phyloP scores from a whole-genome alignment of 2,113 vertebrate species.

The Dipodomys merriami region DNA sequence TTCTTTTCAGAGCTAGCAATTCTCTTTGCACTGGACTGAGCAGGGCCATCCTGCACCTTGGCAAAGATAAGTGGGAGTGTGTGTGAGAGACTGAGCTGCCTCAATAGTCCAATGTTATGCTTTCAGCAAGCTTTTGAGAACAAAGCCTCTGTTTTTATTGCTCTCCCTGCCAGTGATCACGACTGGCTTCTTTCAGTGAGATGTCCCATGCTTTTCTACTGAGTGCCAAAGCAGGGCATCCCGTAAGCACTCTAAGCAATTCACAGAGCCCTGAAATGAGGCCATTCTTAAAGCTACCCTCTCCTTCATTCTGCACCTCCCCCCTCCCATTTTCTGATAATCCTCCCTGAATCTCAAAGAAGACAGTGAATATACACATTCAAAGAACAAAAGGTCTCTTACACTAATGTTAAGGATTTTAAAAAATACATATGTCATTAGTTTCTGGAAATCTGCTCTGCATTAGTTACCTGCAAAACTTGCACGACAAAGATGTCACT shows the following conservation, averaged over 20 bases:
- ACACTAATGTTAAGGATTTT: neutral
- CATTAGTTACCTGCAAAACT: neutral
- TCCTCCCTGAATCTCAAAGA: constrained; percentile 37
- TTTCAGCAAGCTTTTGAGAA: constrained; percentile 71
- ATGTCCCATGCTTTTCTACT: constrained; percentile 11
- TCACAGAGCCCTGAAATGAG: constrained; percentile 51
- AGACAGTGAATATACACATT: constrained; percentile 37
- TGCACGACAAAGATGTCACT: neutral
- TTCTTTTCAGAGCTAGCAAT: constrained; percentile 58
- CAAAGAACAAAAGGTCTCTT: constrained; percentile 46
- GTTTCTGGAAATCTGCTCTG: constrained; percentile 26
- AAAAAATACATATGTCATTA: neutral
- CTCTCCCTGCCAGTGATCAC: constrained; percentile 51
- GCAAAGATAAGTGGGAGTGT: constrained; percentile 61
- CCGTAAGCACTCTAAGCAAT: constrained; percentile 11
- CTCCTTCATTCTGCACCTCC: constrained; percentile 3
- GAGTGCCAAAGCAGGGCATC: constrained; percentile 32
- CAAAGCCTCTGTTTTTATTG: constrained; percentile 70
- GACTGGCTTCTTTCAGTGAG: constrained; percentile 54
- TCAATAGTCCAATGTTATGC: constrained; percentile 70
- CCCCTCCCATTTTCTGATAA: constrained; percentile 35
- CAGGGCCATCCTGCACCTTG: neutral
- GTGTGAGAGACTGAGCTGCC: constrained; percentile 57
- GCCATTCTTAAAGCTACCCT: constrained; percentile 5
- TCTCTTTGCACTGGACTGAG: constrained; percentile 18